Evolutionary conservation across 2,888 invertebrate genomes (phyloP), one percentile per base, ranked within the genome.

Genomic region (Andrena praecox): DNA sequence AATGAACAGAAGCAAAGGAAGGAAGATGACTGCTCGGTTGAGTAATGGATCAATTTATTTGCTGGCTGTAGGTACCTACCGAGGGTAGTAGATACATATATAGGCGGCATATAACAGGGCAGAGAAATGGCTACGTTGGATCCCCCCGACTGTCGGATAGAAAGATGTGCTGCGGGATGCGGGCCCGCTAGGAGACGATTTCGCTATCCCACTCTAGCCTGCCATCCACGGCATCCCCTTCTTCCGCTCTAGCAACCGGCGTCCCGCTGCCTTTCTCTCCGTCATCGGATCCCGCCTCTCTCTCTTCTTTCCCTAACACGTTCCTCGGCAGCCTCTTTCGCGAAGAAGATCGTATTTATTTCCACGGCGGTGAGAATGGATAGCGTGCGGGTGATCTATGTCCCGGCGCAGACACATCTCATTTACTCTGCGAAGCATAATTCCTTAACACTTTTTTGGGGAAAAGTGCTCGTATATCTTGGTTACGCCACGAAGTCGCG

Each of bases 341-440:
- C 87, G 77, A 85, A 85, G 85, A 85, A 90, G 90, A 92, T 91
- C 91, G 92, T 93, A 92, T 93, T 93, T 93, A 93, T 93, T 92
- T 93, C 91, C 91, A 89, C 90, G 89, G 86, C 77, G 87, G 89
- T 86, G 88, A 89, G 90, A 91, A 91, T 90, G 91, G 89, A 90
- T 90, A 87, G 88, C 88, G 88, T 77, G 85, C 85, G 77, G 89
- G 91, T 91, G 91, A 91, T 91, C 90, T 90, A 91, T 90, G 90
- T 89, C 86, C 89, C 83, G 82, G 89, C 89, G 91, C 91, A 94
- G 94, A 94, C 95, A 95, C 95, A 94, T 95, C 94, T 95, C 95
- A 95, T 95, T 95, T 95, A 94, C 94, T 93, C 91, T 86, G 93
- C 90, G 92, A 91, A 91, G 94, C 94, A 95, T 95, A 95, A 95